These are phyloP conservation scores for Sminthurides bifidus DNA, from an alignment of 1,140 invertebrate genomes.

Conservation along the genomic window DNA sequence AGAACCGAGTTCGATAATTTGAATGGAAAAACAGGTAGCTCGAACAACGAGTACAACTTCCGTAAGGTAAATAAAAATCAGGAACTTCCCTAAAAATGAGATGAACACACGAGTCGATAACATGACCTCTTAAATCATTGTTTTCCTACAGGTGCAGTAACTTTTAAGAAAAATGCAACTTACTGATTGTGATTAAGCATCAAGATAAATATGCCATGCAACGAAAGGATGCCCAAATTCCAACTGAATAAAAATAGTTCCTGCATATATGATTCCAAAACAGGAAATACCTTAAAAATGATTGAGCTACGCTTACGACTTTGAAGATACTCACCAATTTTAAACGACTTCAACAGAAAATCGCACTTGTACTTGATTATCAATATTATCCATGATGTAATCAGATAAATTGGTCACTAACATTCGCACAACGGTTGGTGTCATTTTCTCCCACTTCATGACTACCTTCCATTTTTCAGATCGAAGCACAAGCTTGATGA, in stretches of 20 bases:
- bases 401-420: too few relatives aligned
- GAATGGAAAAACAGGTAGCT: conserved; percentile 77
- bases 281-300: conserved; percentile 13
- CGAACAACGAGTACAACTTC: conserved; percentile 84
- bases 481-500: too few relatives aligned
- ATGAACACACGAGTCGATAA: conserved; percentile 19
- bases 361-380: too few relatives aligned
- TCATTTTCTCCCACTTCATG: too few relatives aligned
- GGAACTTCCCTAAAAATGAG: conserved; percentile 63
- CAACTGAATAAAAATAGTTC: conserved; percentile 46
- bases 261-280: conserved; percentile 9
- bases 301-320: too few relatives aligned
- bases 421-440: too few relatives aligned
- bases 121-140: conserved; percentile 1
- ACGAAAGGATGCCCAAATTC: conserved; percentile 72
- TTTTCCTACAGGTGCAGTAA: conserved; percentile 7
- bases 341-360: too few relatives aligned
- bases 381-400: too few relatives aligned
- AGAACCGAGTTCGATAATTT: too few relatives aligned
- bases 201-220: conserved; percentile 85
- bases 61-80: conserved; percentile 86
- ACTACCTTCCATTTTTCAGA: too few relatives aligned
- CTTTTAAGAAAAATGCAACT: conserved; percentile 34
- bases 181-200: conserved; percentile 81
- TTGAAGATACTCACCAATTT: too few relatives aligned